Evolutionary conservation across 2,113 vertebrate genomes (phyloP).

Genomic region (Antechinus stuartii): DNA sequence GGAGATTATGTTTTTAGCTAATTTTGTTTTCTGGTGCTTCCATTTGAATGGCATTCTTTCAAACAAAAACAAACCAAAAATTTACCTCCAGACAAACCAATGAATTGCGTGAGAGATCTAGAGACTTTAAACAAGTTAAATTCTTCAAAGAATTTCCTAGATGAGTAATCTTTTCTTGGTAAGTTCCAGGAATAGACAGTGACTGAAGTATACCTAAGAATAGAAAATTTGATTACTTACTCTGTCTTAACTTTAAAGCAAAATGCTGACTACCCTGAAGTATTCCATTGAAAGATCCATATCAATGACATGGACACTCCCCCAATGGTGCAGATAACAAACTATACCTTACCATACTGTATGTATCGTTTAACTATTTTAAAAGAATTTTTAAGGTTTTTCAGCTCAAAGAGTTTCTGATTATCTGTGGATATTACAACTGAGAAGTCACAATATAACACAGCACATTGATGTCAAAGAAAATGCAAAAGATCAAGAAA

Average conservation of each 20-base stretch:
- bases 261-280: not conserved
- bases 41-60: not conserved
- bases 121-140: constrained; percentile 85
- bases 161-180: constrained; percentile 87
- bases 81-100: constrained; percentile 86
- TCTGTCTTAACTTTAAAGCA: not conserved
- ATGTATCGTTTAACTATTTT: not conserved
- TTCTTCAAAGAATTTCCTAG: constrained; percentile 85
- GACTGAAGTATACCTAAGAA: constrained; percentile 85
- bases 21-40: not conserved
- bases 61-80: constrained; percentile 22
- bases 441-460: not conserved
- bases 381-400: not conserved
- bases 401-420: not conserved
- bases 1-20: not conserved
- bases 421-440: not conserved
- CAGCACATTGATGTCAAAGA: not conserved
- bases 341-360: not conserved
- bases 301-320: not conserved
- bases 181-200: constrained; percentile 87
- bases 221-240: constrained; percentile 17
- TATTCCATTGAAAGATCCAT: not conserved
- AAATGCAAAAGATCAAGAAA: not conserved
- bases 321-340: not conserved
- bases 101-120: constrained; percentile 88